A percentile compares a stretch with the other conserved stretches of the same genome.
Conservation (phyloP, 1,140 invertebrate genomes). For the Leptinotarsa lineolata region DNA sequence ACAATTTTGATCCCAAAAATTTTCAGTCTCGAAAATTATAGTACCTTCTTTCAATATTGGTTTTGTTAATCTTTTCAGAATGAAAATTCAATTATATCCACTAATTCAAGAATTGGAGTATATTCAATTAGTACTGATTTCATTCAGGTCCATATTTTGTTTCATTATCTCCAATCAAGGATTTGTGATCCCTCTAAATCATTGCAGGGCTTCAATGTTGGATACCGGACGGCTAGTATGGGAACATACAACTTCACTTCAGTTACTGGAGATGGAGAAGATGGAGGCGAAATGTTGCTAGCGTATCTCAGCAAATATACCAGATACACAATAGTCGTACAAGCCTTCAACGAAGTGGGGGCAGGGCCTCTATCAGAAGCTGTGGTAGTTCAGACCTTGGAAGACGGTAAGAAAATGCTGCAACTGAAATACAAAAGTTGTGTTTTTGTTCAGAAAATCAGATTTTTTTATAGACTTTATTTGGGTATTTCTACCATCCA, state of each 20-base stretch:
- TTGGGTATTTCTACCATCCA: too few relatives aligned
- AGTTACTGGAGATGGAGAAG: constrained; percentile 70
- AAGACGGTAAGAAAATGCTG: constrained; percentile 67
- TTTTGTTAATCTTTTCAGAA: too few relatives aligned
- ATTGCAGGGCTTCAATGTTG: constrained; percentile 67
- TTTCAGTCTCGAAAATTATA: too few relatives aligned
- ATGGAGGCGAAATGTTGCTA: constrained; percentile 68
- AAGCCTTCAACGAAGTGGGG: constrained; percentile 86
- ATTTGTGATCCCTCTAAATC: neutral
- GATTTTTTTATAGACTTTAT: too few relatives aligned
- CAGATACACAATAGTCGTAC: constrained; percentile 78
- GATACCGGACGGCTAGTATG: constrained; percentile 56
- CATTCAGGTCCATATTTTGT: too few relatives aligned
- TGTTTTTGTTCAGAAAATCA: too few relatives aligned
- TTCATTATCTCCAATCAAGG: too few relatives aligned
- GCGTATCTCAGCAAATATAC: constrained; percentile 76
- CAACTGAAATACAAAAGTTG: neutral
- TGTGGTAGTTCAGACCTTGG: constrained; percentile 75
- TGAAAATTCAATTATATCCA: too few relatives aligned
- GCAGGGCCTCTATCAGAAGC: constrained; percentile 78
- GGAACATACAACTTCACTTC: constrained; percentile 70
- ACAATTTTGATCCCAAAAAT: too few relatives aligned
- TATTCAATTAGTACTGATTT: too few relatives aligned
- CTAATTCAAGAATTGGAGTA: too few relatives aligned
- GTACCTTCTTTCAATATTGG: too few relatives aligned